Evolutionary conservation across 2,113 vertebrate genomes (phyloP).

Genomic region (Tyto alba): DNA sequence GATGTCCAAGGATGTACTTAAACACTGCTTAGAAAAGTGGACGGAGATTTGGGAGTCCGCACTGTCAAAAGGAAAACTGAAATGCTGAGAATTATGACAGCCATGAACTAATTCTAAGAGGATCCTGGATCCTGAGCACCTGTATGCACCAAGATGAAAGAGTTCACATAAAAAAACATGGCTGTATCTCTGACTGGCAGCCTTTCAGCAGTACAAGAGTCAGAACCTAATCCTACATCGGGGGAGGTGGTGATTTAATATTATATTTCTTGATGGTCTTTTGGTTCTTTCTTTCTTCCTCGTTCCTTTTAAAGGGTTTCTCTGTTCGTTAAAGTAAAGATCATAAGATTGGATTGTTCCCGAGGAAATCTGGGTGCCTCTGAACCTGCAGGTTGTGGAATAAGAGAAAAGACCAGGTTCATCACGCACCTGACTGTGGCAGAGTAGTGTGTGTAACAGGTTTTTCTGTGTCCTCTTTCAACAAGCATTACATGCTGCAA

Average conservation of each 20-base stretch:
- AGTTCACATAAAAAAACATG: not conserved
- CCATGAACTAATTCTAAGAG: not conserved
- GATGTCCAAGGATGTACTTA: not conserved
- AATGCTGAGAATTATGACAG: not conserved
- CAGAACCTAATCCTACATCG: not conserved
- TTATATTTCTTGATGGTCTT: not conserved
- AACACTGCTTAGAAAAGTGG: not conserved
- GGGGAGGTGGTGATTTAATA: not conserved
- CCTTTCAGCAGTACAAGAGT: not conserved
- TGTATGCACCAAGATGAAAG: not conserved
- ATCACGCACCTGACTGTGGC: not conserved
- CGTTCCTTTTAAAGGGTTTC: not conserved
- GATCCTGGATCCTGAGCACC: not conserved
- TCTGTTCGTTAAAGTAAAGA: not conserved
- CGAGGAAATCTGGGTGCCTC: not conserved
- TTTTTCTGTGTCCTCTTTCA: not conserved
- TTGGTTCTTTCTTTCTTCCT: not conserved
- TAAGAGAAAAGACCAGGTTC: not conserved
- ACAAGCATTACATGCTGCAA: not conserved
- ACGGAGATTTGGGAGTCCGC: not conserved
- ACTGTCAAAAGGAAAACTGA: not conserved
- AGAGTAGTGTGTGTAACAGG: not conserved
- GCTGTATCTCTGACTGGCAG: not conserved
- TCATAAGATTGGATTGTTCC: not conserved
- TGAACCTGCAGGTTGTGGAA: not conserved